Conservation (phyloP, 2,888 invertebrate species). For the Lagria hirta region DNA sequence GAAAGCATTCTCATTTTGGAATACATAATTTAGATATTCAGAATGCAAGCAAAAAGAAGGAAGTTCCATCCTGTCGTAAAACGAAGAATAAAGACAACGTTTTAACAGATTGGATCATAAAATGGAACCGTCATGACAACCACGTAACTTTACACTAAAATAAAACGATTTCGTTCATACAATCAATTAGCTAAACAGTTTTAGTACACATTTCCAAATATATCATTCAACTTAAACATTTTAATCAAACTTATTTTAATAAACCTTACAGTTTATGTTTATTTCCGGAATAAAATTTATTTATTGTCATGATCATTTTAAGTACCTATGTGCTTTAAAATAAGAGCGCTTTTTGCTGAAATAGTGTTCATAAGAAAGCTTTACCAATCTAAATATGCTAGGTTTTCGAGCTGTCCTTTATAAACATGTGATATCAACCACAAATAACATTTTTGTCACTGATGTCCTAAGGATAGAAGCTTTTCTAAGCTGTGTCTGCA, state of each 20-base stretch:
- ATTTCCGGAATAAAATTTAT: constrained; percentile 10
- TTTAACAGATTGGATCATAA: constrained; percentile 33
- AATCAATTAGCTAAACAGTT: constrained; percentile 17
- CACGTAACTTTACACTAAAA: constrained; percentile 15
- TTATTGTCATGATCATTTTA: constrained; percentile 24
- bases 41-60: constrained; percentile 16
- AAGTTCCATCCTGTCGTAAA: constrained; percentile 23
- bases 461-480: constrained; percentile 20
- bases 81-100: constrained; percentile 29
- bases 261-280: not conserved
- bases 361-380: constrained; percentile 36
- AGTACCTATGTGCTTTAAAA: constrained; percentile 3
- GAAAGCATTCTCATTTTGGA: constrained; percentile 28
- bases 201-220: not conserved
- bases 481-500: constrained; percentile 13
- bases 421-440: constrained; percentile 29
- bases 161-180: constrained; percentile 14
- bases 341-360: constrained; percentile 34
- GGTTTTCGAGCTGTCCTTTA: constrained; percentile 27
- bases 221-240: constrained; percentile 1
- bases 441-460: constrained; percentile 23
- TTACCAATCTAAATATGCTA: constrained; percentile 39
- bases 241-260: constrained; percentile 1
- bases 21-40: constrained; percentile 29
- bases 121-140: constrained; percentile 26